phyloP scores from a whole-genome alignment of 2,797 vertebrate species.

The Labeo calbasu region DNA sequence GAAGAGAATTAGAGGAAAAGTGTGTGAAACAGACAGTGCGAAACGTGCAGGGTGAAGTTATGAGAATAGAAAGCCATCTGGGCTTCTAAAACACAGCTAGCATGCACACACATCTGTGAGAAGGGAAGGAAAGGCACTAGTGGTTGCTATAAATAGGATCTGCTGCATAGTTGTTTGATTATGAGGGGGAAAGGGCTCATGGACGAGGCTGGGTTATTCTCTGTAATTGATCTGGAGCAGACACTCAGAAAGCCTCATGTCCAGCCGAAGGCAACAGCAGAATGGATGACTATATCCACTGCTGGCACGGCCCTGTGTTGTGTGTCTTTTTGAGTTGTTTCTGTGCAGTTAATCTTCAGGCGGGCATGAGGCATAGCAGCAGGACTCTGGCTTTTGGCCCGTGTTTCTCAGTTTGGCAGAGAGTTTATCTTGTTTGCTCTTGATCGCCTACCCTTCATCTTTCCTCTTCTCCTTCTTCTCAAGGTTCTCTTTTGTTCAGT shows the following conservation, averaged over 20 bases:
- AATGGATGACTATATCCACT: constrained; percentile 46
- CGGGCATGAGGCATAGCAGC: constrained; percentile 27
- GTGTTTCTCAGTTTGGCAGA: constrained; percentile 11
- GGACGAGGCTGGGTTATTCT: constrained; percentile 65
- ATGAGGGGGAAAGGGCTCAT: constrained; percentile 70
- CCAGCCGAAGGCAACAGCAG: neutral
- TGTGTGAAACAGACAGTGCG: constrained; percentile 15
- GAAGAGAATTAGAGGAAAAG: constrained; percentile 11
- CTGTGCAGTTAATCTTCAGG: constrained; percentile 45
- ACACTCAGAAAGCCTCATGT: constrained; percentile 11
- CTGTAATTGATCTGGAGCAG: constrained; percentile 43
- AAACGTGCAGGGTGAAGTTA: constrained; percentile 34
- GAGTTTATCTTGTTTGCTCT: constrained; percentile 3
- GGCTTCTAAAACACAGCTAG: constrained; percentile 18
- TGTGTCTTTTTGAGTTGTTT: constrained; percentile 49
- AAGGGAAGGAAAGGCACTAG: constrained; percentile 48
- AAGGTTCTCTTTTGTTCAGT: neutral
- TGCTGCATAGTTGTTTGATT: constrained; percentile 77
- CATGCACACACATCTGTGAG: constrained; percentile 25
- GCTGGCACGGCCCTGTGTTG: constrained; percentile 34
- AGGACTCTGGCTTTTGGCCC: constrained; percentile 36
- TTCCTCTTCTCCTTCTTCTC: neutral
- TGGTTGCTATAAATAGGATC: constrained; percentile 74
- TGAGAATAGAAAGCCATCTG: constrained; percentile 28
- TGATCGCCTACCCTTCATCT: neutral